Conservation (phyloP, 2,888 invertebrate species). For the Archaeoteleia sp. region DNA sequence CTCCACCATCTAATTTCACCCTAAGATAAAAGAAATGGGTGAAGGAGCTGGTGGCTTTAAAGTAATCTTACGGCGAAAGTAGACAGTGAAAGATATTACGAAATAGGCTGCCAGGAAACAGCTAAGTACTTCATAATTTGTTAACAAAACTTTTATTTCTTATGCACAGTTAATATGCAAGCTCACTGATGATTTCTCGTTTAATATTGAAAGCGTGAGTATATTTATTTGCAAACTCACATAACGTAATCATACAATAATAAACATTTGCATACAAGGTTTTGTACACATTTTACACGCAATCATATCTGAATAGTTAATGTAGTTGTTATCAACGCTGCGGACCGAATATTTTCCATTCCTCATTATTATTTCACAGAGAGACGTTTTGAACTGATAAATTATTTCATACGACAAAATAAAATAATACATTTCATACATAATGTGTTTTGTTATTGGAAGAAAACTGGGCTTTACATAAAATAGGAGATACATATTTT, state of each 20-base stretch:
- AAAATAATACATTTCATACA: neutral
- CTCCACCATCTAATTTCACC: conserved; percentile 3
- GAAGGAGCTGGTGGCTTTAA: conserved; percentile 9
- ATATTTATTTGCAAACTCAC: too few species aligned
- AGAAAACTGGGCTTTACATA: neutral
- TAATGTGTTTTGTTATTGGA: neutral
- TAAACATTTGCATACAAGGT: too few species aligned
- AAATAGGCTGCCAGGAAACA: conserved; percentile 1
- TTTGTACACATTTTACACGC: too few species aligned
- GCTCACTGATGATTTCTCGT: too few species aligned
- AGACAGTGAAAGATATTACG: neutral
- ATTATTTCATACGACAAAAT: neutral
- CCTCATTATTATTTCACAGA: conserved; percentile 6
- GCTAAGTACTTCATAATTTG: conserved; percentile 10
- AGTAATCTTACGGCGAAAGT: conserved; percentile 15
- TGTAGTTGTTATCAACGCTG: conserved; percentile 12
- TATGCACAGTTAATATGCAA: too few species aligned
- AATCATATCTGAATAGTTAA: too few species aligned
- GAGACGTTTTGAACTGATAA: conserved; percentile 6
- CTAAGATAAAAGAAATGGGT: conserved; percentile 17
- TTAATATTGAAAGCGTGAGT: too few species aligned
- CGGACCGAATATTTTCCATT: neutral
- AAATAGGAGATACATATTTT: too few species aligned
- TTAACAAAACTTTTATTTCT: too few species aligned
- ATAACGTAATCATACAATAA: too few species aligned